Evolutionary conservation across 1,140 invertebrate species (phyloP).

Genomic region (Polypedilum vanderplanki): DNA sequence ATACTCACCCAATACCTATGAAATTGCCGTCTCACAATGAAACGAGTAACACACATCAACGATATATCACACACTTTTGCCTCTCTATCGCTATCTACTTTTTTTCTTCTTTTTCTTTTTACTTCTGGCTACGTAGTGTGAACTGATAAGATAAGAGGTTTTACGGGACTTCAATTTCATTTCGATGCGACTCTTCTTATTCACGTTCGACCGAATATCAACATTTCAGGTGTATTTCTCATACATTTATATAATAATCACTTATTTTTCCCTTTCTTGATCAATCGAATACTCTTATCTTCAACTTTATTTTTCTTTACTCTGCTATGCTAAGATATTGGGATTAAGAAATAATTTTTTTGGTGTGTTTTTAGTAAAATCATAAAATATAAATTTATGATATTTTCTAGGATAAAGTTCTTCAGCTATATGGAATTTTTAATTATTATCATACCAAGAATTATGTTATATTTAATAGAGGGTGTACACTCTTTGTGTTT

Average conservation of each 20-base stretch:
- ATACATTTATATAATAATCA: constrained; percentile 4
- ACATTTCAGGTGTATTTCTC: constrained; percentile 13
- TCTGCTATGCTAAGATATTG: too few relatives aligned
- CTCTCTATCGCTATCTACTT: not conserved
- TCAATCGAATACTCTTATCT: not conserved
- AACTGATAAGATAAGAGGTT: constrained; percentile 6
- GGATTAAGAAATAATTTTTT: too few relatives aligned
- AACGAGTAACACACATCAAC: not conserved
- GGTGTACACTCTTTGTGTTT: too few relatives aligned
- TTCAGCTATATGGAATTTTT: too few relatives aligned
- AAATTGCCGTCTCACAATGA: not conserved
- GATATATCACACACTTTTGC: constrained; percentile 1
- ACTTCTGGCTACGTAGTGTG: constrained; percentile 1
- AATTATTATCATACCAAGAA: too few relatives aligned
- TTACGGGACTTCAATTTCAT: constrained; percentile 15
- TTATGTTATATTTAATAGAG: too few relatives aligned
- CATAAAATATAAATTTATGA: too few relatives aligned
- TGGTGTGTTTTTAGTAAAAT: too few relatives aligned
- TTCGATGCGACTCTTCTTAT: not conserved
- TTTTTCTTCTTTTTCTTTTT: not conserved
- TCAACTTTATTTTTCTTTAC: not conserved
- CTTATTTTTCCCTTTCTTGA: not conserved
- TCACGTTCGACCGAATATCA: not conserved
- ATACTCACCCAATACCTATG: not conserved
- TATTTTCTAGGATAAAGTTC: too few relatives aligned